phyloP scores from a whole-genome alignment of 2,113 vertebrate species.

The Erinaceus europaeus region DNA sequence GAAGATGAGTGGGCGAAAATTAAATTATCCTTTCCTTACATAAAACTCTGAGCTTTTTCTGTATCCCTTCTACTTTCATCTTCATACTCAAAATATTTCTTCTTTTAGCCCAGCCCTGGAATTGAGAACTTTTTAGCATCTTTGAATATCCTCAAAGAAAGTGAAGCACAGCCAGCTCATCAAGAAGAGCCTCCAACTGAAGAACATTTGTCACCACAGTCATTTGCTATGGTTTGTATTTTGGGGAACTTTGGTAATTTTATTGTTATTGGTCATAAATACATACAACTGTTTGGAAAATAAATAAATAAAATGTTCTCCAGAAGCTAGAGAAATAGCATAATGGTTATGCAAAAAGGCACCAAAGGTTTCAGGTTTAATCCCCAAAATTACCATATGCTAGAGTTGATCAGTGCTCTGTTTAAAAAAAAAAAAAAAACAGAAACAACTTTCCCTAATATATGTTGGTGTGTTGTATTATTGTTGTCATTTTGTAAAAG shows the following conservation, averaged over 20 bases:
- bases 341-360: no score
- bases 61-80: neutral
- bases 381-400: no score
- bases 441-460: no score
- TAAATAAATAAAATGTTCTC: no score
- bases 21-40: neutral
- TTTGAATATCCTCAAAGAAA: constrained; percentile 88
- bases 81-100: constrained; percentile 32
- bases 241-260: neutral
- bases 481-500: neutral
- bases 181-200: constrained; percentile 77
- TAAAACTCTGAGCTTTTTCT: constrained; percentile 37
- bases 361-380: no score
- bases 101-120: constrained; percentile 83
- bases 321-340: no score
- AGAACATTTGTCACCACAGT: constrained; percentile 94
- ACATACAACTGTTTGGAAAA: no score
- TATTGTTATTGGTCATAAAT: neutral
- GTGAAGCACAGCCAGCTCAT: constrained; percentile 75
- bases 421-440: no score
- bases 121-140: constrained; percentile 92
- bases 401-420: no score
- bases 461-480: neutral
- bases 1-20: constrained; percentile 3
- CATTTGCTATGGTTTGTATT: constrained; percentile 93